Percentiles rank a stretch among this genome's conserved stretches.
Conservation (phyloP, 2,113 vertebrate genomes). For the Euleptes europaea region DNA sequence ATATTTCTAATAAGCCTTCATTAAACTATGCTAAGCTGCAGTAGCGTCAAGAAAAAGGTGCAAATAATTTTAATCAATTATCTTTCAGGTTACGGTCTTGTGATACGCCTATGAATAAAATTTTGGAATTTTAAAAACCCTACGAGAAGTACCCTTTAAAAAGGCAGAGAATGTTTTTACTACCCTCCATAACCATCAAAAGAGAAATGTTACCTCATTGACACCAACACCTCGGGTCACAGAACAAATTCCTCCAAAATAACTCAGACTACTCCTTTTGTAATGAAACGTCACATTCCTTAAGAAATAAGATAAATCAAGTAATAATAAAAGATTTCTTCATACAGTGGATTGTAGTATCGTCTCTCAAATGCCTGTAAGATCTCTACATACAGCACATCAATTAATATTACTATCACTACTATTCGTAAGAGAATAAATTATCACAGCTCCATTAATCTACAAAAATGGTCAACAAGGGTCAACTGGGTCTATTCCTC, state of each 20-base stretch:
- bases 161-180: not conserved
- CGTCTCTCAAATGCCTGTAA: conserved; percentile 25
- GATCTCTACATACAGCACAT: not conserved
- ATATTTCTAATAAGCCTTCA: not conserved
- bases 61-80: not conserved
- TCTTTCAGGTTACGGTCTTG: not conserved
- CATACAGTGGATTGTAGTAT: not conserved
- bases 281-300: conserved; percentile 96
- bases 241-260: conserved; percentile 94
- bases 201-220: conserved; percentile 86
- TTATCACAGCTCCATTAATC: not conserved
- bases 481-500: too few relatives aligned
- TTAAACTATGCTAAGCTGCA: not conserved
- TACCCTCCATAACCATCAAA: not conserved
- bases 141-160: not conserved
- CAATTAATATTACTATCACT: not conserved
- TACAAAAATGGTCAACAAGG: not conserved
- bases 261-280: conserved; percentile 90
- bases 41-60: not conserved
- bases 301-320: conserved; percentile 46
- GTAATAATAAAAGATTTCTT: conserved; percentile 17
- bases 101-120: not conserved
- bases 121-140: not conserved
- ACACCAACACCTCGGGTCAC: conserved; percentile 90
- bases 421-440: not conserved